These are phyloP conservation scores for Aquila chrysaetos DNA, from an alignment of 2,797 vertebrate species.

Conservation along the genomic window DNA sequence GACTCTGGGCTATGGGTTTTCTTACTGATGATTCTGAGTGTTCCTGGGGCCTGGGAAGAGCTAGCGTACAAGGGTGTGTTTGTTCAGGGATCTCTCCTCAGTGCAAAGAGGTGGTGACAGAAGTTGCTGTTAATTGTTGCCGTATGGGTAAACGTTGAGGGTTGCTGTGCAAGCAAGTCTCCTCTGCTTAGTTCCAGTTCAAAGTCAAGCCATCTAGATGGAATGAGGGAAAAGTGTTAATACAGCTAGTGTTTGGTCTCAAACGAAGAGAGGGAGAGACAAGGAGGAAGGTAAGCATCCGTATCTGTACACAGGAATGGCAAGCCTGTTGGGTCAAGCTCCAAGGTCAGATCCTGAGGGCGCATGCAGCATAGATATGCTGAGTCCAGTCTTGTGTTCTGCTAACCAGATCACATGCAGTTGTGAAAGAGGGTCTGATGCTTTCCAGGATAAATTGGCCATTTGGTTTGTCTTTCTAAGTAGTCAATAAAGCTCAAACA, in stretches of 20 bases:
- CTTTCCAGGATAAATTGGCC: slow-evolving; percentile 39
- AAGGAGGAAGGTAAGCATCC: neutral
- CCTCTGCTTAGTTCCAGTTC: neutral
- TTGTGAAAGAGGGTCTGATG: neutral
- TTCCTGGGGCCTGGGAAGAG: neutral
- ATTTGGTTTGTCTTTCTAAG: slow-evolving; percentile 4
- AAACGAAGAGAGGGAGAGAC: neutral
- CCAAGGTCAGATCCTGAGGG: neutral
- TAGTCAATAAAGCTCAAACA: slow-evolving; percentile 14
- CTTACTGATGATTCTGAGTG: neutral
- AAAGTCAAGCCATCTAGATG: neutral
- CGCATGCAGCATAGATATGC: neutral
- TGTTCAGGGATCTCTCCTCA: neutral
- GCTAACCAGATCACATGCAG: neutral
- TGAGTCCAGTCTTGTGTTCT: neutral
- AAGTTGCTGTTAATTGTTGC: neutral
- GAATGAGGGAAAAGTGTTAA: neutral
- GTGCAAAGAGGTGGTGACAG: neutral
- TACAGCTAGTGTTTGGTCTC: neutral
- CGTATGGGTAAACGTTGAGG: neutral
- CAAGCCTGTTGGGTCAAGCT: neutral
- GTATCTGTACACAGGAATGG: neutral
- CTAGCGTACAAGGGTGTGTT: neutral
- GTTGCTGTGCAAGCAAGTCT: neutral
- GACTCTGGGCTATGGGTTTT: neutral